Conservation (phyloP, 1,140 invertebrate genomes). For the Magallana gigas region DNA sequence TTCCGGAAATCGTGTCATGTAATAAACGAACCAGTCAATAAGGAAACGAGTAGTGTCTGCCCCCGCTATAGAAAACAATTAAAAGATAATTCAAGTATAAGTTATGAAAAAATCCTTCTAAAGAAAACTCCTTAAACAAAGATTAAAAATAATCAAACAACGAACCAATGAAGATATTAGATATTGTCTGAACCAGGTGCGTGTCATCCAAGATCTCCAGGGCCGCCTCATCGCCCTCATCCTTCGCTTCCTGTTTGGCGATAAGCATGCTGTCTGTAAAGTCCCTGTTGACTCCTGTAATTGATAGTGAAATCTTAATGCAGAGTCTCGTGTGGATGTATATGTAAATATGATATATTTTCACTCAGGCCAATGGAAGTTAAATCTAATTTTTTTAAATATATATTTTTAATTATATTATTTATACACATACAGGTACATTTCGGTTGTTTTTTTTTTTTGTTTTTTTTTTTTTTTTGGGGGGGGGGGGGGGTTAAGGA, state of each 20-base stretch:
- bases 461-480: no score
- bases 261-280: constrained; percentile 50
- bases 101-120: neutral
- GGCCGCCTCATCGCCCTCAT: constrained; percentile 39
- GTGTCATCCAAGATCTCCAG: constrained; percentile 46
- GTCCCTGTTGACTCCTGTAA: constrained; percentile 52
- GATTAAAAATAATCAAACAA: neutral
- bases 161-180: constrained; percentile 53
- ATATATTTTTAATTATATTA: no score
- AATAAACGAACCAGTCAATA: constrained; percentile 77
- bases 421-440: no score
- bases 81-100: neutral
- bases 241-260: constrained; percentile 44
- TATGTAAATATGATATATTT: neutral
- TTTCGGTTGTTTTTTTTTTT: no score
- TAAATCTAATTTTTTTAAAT: neutral
- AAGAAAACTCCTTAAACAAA: no score
- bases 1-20: constrained; percentile 77
- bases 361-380: neutral
- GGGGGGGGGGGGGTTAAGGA: no score
- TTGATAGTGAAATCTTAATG: neutral
- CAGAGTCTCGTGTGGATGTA: neutral
- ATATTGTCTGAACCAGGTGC: constrained; percentile 47
- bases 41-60: constrained; percentile 86
- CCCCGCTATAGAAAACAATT: constrained; percentile 50